These are phyloP conservation scores for Corythoichthys haematopterus DNA, from an alignment of 2,113 vertebrate species.

Conservation along the genomic window DNA sequence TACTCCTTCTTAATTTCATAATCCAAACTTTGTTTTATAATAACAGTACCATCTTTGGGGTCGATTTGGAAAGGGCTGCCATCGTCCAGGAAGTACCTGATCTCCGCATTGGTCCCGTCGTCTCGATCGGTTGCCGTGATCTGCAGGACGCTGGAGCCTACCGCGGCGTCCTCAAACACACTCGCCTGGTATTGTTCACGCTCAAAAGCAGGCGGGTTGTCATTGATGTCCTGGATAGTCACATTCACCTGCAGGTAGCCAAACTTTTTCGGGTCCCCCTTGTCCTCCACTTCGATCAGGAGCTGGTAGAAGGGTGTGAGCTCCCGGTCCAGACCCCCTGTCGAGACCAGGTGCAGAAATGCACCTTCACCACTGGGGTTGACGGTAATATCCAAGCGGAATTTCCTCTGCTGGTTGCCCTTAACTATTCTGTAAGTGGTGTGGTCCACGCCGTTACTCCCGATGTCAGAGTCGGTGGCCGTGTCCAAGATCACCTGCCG, in stretches of 20 bases:
- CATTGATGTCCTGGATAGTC: constrained; percentile 93
- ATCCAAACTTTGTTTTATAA: constrained; percentile 84
- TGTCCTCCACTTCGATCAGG: constrained; percentile 91
- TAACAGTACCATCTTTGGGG: constrained; percentile 83
- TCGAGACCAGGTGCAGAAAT: constrained; percentile 91
- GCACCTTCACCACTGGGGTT: constrained; percentile 97
- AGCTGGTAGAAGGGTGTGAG: constrained; percentile 84
- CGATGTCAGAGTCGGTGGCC: constrained; percentile 88
- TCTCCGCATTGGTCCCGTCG: constrained; percentile 89
- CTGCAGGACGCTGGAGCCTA: constrained; percentile 88
- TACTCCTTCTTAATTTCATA: constrained; percentile 86
- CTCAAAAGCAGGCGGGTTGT: constrained; percentile 89
- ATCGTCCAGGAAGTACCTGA: constrained; percentile 85
- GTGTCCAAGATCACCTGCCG: constrained; percentile 97
- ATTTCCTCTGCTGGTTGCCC: constrained; percentile 87
- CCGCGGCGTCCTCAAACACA: constrained; percentile 83
- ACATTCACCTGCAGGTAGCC: constrained; percentile 96
- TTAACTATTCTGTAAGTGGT: constrained; percentile 88
- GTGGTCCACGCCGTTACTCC: constrained; percentile 92
- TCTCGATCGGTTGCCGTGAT: constrained; percentile 86
- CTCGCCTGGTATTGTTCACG: constrained; percentile 82
- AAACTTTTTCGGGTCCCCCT: constrained; percentile 84
- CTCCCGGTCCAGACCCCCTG: constrained; percentile 89
- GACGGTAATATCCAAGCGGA: constrained; percentile 91
- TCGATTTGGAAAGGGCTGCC: constrained; percentile 89